Conservation (phyloP, 2,888 invertebrate genomes). For the Orthonychiurus folsomi region DNA sequence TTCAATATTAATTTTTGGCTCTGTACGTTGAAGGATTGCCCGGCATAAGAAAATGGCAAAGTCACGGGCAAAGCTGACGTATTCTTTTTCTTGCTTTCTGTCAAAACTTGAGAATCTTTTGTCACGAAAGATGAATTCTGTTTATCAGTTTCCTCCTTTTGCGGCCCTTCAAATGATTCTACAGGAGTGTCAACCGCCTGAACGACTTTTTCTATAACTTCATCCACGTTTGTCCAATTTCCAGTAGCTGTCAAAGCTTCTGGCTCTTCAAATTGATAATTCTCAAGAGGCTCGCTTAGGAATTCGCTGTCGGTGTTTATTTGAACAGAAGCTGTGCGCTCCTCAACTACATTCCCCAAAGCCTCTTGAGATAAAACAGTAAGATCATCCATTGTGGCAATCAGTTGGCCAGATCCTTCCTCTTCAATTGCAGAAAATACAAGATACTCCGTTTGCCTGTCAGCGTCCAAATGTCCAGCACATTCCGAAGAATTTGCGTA, state of each 20-base stretch:
- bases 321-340: too few species aligned
- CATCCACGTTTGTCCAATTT: not conserved
- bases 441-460: not conserved
- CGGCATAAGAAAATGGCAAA: slow-evolving; percentile 36
- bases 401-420: not conserved
- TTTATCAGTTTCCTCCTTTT: too few species aligned
- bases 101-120: not conserved
- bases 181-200: not conserved
- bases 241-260: too few species aligned
- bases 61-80: not conserved
- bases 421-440: not conserved
- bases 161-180: not conserved
- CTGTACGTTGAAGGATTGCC: slow-evolving; percentile 37
- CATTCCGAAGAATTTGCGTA: not conserved
- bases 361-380: too few species aligned
- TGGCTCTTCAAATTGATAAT: too few species aligned
- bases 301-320: too few species aligned
- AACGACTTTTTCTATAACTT: not conserved
- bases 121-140: too few species aligned
- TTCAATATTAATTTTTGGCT: slow-evolving; percentile 38
- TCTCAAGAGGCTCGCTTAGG: too few species aligned
- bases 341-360: too few species aligned
- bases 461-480: not conserved
- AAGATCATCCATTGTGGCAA: too few species aligned
- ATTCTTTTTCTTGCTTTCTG: not conserved